phyloP scores from a whole-genome alignment of 2,888 invertebrate species.

The Lasioglossum pauxillum region DNA sequence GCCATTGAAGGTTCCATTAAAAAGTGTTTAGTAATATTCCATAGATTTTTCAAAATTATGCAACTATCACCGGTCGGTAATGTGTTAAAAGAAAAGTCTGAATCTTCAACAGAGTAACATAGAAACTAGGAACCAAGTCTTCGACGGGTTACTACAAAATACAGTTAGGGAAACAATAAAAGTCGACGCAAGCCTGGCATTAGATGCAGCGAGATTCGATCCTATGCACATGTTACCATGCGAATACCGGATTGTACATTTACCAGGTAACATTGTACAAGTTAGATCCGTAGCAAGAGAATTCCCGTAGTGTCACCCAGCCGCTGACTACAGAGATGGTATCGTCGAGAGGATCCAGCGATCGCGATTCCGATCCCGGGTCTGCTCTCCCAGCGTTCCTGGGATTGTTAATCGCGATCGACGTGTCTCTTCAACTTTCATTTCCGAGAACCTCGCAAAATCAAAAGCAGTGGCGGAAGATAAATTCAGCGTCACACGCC shows the following conservation, averaged over 20 bases:
- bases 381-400: conserved; percentile 33
- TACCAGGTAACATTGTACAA: conserved; percentile 38
- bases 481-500: background rate
- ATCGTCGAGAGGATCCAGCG: conserved; percentile 47
- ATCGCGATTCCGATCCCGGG: conserved; percentile 37
- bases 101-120: background rate
- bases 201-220: conserved; percentile 32
- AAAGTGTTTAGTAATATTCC: no score
- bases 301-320: conserved; percentile 63
- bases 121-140: background rate
- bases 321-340: conserved; percentile 60
- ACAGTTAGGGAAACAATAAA: conserved; percentile 7
- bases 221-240: conserved; percentile 40
- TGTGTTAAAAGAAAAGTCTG: no score
- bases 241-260: conserved; percentile 35
- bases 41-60: no score
- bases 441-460: background rate
- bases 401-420: conserved; percentile 21
- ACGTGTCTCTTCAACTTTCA: conserved; percentile 22
- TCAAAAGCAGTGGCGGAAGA: background rate
- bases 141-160: background rate
- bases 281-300: conserved; percentile 38
- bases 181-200: background rate
- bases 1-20: no score
- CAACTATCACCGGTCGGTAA: no score